phyloP scores from a whole-genome alignment of 2,113 vertebrate species.

The Nannobrachium achirus region DNA sequence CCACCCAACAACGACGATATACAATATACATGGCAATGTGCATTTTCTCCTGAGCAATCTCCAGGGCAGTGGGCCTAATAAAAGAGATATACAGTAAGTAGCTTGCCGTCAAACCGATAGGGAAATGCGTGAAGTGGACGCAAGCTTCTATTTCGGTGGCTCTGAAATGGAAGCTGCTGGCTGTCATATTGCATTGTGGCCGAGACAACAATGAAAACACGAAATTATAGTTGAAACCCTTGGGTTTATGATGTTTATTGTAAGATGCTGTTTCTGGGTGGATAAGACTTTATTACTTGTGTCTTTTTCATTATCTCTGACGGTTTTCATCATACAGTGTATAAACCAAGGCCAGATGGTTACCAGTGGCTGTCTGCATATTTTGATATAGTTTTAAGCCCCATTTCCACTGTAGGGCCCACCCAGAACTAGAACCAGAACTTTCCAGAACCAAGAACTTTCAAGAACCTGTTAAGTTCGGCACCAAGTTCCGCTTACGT shows the following conservation, averaged over 20 bases:
- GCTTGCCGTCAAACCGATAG: conserved; percentile 50
- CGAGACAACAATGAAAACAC: conserved; percentile 19
- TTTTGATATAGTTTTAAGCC: too few relatives aligned
- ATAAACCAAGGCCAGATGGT: too few relatives aligned
- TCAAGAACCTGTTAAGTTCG: too few relatives aligned
- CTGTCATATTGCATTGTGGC: conserved; percentile 47
- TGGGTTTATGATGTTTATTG: conserved; percentile 31
- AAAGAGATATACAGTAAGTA: conserved; percentile 59
- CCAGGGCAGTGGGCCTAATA: conserved; percentile 50
- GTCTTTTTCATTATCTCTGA: conserved; percentile 41
- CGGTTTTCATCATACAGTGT: background rate
- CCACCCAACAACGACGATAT: too few relatives aligned
- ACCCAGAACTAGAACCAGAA: too few relatives aligned
- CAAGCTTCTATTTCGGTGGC: conserved; percentile 42
- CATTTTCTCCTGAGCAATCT: conserved; percentile 44
- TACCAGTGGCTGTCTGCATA: too few relatives aligned
- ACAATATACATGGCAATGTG: conserved; percentile 38
- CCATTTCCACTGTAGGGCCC: too few relatives aligned
- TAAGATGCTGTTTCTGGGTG: conserved; percentile 4
- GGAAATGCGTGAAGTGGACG: conserved; percentile 44
- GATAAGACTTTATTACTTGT: conserved; percentile 43
- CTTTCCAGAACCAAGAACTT: too few relatives aligned
- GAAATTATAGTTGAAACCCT: conserved; percentile 42
- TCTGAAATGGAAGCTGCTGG: conserved; percentile 48
- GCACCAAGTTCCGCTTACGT: too few relatives aligned